A percentile compares a stretch with the other conserved stretches of the same genome.
Conservation (phyloP, 1,140 invertebrate species). For the Gryon sp. region DNA sequence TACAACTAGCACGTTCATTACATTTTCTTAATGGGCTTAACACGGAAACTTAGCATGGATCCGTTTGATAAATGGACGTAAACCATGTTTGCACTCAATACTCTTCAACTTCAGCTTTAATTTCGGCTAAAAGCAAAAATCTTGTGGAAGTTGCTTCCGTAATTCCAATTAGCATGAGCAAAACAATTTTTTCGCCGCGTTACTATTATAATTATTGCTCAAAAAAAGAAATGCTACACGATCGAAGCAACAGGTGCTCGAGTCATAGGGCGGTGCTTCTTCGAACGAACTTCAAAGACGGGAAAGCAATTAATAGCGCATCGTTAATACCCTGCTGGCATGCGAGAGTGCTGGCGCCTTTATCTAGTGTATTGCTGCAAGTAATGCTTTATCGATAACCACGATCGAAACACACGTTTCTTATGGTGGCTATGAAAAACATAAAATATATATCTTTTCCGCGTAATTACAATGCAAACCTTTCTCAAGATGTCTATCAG, state of each 20-base stretch:
- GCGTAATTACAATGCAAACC: conserved; percentile 37
- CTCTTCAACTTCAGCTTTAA: conserved; percentile 26
- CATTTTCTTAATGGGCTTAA: conserved; percentile 36
- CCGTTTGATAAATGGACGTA: conserved; percentile 35
- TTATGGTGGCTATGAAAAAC: conserved; percentile 26
- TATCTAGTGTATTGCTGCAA: conserved; percentile 59
- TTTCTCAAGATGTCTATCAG: conserved; percentile 33
- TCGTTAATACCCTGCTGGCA: conserved; percentile 71
- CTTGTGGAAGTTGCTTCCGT: conserved; percentile 26
- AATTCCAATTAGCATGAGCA: conserved; percentile 48
- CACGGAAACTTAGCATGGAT: conserved; percentile 6
- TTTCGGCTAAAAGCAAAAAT: conserved; percentile 31
- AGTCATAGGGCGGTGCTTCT: conserved; percentile 52
- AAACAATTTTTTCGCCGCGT: conserved; percentile 36
- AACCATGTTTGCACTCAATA: conserved; percentile 43
- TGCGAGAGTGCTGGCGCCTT: conserved; percentile 64
- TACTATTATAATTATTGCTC: conserved; percentile 50
- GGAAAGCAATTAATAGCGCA: conserved; percentile 72
- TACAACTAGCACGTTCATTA: conserved; percentile 15
- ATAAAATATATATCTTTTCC: conserved; percentile 38
- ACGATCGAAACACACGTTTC: conserved; percentile 38
- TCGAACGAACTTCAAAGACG: conserved; percentile 49
- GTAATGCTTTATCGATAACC: conserved; percentile 51
- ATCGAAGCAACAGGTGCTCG: conserved; percentile 49
- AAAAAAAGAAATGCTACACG: conserved; percentile 27